Evolutionary conservation across 1,140 invertebrate genomes (phyloP).

Genomic region (Atopsyche davidsoni): DNA sequence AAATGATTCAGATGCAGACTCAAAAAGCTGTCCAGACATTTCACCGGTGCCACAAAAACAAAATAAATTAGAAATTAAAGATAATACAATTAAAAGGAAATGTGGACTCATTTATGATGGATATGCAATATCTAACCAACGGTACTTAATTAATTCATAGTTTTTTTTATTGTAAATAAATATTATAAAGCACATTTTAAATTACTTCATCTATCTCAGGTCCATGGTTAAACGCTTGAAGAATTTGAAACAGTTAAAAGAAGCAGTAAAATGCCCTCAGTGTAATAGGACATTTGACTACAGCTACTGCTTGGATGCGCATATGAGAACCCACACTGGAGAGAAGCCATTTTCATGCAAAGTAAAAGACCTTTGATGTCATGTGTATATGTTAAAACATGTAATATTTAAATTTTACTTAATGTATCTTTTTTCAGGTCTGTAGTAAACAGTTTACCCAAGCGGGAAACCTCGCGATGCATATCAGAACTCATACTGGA

Average conservation of each 20-base stretch:
- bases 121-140: no score
- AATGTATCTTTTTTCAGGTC: conserved; percentile 11
- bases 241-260: not conserved
- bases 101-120: no score
- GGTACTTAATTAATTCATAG: no score
- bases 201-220: no score
- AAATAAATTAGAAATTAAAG: no score
- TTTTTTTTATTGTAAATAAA: no score
- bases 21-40: no score
- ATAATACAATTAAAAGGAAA: no score
- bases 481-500: conserved; percentile 19
- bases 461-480: conserved; percentile 10
- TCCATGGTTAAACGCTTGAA: conserved; percentile 3
- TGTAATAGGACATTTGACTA: conserved; percentile 12
- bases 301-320: conserved; percentile 8
- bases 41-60: no score
- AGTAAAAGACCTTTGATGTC: conserved; percentile 6
- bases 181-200: no score
- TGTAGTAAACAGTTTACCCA: conserved; percentile 18
- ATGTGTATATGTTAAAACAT: not conserved
- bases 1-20: no score
- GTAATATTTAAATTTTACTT: not conserved
- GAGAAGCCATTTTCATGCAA: conserved; percentile 17
- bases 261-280: conserved; percentile 10
- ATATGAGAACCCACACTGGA: conserved; percentile 12